phyloP scores from a whole-genome alignment of 2,888 invertebrate genomes.

The Hylaea fasciaria region DNA sequence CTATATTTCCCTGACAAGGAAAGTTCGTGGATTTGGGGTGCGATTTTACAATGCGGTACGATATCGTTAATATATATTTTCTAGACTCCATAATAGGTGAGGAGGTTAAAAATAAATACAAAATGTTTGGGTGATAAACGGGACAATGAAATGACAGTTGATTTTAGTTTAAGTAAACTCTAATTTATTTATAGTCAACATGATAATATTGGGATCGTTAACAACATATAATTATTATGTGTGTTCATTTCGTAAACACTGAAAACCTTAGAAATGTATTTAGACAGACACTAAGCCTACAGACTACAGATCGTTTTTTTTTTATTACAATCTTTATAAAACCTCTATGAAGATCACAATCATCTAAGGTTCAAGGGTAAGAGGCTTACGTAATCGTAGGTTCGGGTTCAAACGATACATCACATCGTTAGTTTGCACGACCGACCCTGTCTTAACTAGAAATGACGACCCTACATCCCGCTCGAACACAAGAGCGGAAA shows the following conservation, averaged over 20 bases:
- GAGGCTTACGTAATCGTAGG: conserved; percentile 20
- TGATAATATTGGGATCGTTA: no score
- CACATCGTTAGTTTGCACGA: conserved; percentile 29
- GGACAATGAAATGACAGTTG: not conserved
- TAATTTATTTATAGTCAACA: no score
- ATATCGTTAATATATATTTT: conserved; percentile 12
- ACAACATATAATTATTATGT: no score
- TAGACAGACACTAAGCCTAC: no score
- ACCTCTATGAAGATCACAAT: conserved; percentile 8
- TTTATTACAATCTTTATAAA: not conserved
- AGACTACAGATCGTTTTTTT: not conserved
- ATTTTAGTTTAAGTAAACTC: no score
- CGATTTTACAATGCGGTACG: conserved; percentile 28
- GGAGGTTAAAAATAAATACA: no score
- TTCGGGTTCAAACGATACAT: conserved; percentile 21
- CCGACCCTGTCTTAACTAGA: conserved; percentile 25
- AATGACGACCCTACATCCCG: conserved; percentile 14
- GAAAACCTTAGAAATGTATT: no score
- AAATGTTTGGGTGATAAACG: not conserved
- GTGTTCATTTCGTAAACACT: no score
- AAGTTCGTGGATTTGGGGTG: conserved; percentile 53
- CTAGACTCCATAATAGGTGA: not conserved
- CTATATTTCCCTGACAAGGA: conserved; percentile 64
- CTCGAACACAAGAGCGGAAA: not conserved
- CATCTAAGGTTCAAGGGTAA: conserved; percentile 20